Evolutionary conservation across 2,113 vertebrate genomes (phyloP).

Genomic region (Psammodynastes pulverulentus): DNA sequence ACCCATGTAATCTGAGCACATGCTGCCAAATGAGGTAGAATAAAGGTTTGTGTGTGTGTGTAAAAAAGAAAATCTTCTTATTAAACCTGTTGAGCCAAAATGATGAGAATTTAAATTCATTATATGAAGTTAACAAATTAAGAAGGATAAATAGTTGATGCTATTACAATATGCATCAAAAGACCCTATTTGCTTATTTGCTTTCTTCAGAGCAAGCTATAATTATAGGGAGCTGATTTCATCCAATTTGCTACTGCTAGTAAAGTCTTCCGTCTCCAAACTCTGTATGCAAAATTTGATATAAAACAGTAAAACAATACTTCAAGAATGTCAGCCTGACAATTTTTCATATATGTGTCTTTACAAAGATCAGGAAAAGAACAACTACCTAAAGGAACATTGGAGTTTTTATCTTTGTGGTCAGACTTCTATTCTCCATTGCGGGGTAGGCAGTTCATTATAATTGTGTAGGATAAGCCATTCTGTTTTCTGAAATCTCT

Average conservation of each 20-base stretch:
- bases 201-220: neutral
- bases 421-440: neutral
- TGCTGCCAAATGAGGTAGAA: neutral
- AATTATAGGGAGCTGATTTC: neutral
- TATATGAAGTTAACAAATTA: neutral
- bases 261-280: neutral
- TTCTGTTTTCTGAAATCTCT: neutral
- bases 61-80: neutral
- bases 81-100: neutral
- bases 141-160: neutral
- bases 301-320: neutral
- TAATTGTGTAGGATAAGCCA: neutral
- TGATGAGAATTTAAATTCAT: neutral
- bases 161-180: neutral
- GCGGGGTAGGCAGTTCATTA: no score
- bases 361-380: neutral
- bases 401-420: neutral
- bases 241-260: neutral
- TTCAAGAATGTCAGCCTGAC: neutral
- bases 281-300: neutral
- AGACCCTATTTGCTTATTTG: neutral
- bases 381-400: neutral
- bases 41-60: no score
- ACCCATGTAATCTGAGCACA: neutral
- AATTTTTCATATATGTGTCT: neutral